Evolutionary conservation across 2,888 invertebrate genomes (phyloP), one percentile per base, ranked within the genome.

Genomic region (Heterodera filipjevi): DNA sequence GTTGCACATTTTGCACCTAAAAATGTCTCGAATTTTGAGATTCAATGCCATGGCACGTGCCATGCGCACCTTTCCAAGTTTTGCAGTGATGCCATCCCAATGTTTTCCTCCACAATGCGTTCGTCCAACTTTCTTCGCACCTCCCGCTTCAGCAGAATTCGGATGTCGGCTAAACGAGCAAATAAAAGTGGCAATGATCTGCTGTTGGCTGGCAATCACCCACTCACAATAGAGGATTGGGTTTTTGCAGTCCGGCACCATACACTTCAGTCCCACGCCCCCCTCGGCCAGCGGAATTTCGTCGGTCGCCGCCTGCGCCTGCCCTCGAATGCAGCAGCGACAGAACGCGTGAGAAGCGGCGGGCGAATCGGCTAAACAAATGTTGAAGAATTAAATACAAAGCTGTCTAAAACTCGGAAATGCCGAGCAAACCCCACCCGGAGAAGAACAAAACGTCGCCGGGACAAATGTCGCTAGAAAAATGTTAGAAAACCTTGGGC

Each of bases 31-130:
- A n/a, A 35, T 16, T 30, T 12, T 46, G 32, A n/a, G n/a, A n/a
- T n/a, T n/a, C n/a, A n/a, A n/a, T n/a, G n/a, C n/a, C n/a, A n/a
- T n/a, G n/a, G n/a, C n/a, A n/a, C n/a, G n/a, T n/a, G n/a, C n/a
- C n/a, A n/a, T n/a, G n/a, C n/a, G n/a, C n/a, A 79, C 79, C 81
- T 33, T n/a, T 81, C 81, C n/a, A 81, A 64, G 46, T 81, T 81
- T 1, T 71, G 32, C 49, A 80, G n/a, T n/a, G 77, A 80, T 30
- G 81, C 78, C 68, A 78, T 39, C 12, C 81, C 81, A 30, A 81
- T 14, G 66, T 81, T 81, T n/a, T 81, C 81, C 49, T 81, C 81
- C 44, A 80, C 49, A 49, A 81, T 79, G 39, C 81, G 66, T 22
- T 81, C 81, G 59, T 81, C 81, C 53, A 81, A 64, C 59, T 66